Conservation (phyloP, 2,888 invertebrate genomes). For the Eilema depressum region DNA sequence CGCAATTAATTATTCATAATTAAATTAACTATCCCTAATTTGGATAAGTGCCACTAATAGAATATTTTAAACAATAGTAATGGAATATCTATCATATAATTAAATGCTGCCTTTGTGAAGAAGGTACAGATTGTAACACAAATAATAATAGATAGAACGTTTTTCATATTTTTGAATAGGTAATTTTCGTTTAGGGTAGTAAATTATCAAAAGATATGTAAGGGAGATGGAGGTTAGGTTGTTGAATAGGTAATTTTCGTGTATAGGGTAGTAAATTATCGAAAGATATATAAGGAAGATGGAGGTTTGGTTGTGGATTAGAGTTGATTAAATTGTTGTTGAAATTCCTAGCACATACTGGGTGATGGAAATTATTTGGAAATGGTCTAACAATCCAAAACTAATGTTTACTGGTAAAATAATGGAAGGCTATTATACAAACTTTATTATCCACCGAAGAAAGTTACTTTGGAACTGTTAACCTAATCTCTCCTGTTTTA, state of each 20-base stretch:
- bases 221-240: neutral
- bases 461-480: neutral
- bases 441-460: neutral
- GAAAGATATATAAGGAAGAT: neutral
- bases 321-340: too few relatives aligned
- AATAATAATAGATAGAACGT: neutral
- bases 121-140: neutral
- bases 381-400: neutral
- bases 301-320: neutral
- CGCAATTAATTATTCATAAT: slow-evolving; percentile 68
- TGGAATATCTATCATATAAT: slow-evolving; percentile 24
- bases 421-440: neutral
- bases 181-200: too few relatives aligned
- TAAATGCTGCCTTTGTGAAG: neutral
- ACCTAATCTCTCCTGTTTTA: neutral
- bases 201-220: neutral
- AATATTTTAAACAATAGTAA: slow-evolving; percentile 53
- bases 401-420: neutral
- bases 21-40: slow-evolving; percentile 57
- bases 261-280: too few relatives aligned
- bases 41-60: slow-evolving; percentile 69
- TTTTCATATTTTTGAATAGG: neutral
- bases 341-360: neutral
- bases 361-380: neutral
- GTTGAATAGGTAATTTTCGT: too few relatives aligned